Conservation (phyloP, 2,797 vertebrate species). For the Esox lucius region DNA sequence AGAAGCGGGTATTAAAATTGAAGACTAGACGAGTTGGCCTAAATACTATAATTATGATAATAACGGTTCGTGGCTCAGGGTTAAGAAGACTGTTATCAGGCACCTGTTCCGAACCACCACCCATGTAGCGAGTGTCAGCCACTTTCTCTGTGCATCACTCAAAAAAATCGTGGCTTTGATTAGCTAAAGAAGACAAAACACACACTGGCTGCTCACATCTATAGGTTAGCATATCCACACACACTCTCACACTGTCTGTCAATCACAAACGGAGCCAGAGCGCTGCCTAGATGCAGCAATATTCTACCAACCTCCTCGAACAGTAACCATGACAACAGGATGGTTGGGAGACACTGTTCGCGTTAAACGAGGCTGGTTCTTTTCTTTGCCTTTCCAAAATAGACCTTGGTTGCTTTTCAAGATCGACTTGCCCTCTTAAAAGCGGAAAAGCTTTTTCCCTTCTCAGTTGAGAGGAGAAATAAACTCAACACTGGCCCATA, state of each 20-base stretch:
- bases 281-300: slow-evolving; percentile 78
- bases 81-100: slow-evolving; percentile 43
- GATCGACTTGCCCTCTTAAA: slow-evolving; percentile 60
- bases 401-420: slow-evolving; percentile 73
- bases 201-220: background rate
- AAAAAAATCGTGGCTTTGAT: background rate
- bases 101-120: slow-evolving; percentile 53
- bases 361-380: slow-evolving; percentile 82
- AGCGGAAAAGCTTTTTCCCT: slow-evolving; percentile 53
- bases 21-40: slow-evolving; percentile 48
- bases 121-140: slow-evolving; percentile 5
- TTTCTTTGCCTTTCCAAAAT: slow-evolving; percentile 73
- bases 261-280: slow-evolving; percentile 28
- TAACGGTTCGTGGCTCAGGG: slow-evolving; percentile 43
- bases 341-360: slow-evolving; percentile 90
- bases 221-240: slow-evolving; percentile 14
- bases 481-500: slow-evolving; percentile 48
- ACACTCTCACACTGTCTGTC: slow-evolving; percentile 5
- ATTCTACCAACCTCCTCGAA: slow-evolving; percentile 87
- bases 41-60: slow-evolving; percentile 71
- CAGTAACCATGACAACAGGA: slow-evolving; percentile 99
- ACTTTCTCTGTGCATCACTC: background rate
- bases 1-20: slow-evolving; percentile 45
- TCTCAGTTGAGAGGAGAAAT: slow-evolving; percentile 27
- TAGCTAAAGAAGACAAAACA: background rate